A percentile compares a stretch with the other conserved stretches of the same genome.
Conservation (phyloP, 2,888 invertebrate species). For the Drosophila tanythrix region DNA sequence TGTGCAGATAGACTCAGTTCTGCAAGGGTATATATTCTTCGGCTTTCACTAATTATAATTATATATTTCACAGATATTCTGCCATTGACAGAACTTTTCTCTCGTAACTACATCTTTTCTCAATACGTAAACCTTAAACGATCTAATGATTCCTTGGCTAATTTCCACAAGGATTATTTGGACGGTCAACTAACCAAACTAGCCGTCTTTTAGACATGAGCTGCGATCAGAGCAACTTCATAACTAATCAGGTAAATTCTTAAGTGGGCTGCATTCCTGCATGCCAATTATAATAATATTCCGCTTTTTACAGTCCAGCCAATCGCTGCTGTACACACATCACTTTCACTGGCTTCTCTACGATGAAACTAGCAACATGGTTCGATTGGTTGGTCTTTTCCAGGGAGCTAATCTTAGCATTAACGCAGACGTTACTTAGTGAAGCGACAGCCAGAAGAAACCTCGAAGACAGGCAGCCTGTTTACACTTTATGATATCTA, state of each 20-base stretch:
- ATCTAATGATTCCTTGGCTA: constrained; percentile 7
- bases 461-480: neutral
- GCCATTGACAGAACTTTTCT: constrained; percentile 46
- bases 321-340: constrained; percentile 60
- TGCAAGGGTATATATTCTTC: no score
- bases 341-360: constrained; percentile 79
- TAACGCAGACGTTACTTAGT: constrained; percentile 80
- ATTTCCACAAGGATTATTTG: constrained; percentile 60
- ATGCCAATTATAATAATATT: neutral
- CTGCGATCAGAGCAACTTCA: constrained; percentile 58
- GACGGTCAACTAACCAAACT: constrained; percentile 56
- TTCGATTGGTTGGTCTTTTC: constrained; percentile 58
- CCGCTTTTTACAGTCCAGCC: constrained; percentile 67
- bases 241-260: constrained; percentile 72
- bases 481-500: constrained; percentile 81
- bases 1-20: no score
- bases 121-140: constrained; percentile 66
- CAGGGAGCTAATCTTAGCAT: constrained; percentile 72
- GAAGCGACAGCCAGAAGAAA: constrained; percentile 12
- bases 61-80: constrained; percentile 49
- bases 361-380: constrained; percentile 56
- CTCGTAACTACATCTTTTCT: constrained; percentile 44
- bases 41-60: neutral
- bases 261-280: neutral
- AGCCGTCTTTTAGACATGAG: constrained; percentile 79